These are phyloP conservation scores for Eueides isabella DNA, from an alignment of 1,140 invertebrate genomes.

Conservation along the genomic window DNA sequence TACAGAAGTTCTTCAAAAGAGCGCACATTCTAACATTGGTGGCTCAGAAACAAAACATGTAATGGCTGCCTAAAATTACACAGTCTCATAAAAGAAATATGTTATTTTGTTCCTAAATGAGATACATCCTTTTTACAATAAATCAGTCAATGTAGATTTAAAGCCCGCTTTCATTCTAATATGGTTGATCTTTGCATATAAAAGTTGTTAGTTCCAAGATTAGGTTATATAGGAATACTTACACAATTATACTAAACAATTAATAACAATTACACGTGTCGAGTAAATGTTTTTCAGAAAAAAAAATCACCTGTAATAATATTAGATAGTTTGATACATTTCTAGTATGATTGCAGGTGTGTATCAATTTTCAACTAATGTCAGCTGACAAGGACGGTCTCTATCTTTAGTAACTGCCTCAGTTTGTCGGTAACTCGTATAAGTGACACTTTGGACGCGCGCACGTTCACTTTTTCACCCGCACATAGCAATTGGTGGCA, in stretches of 20 bases:
- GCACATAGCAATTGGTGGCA: constrained; percentile 90
- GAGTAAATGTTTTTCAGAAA: neutral
- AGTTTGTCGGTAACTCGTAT: constrained; percentile 92
- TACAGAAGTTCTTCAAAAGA: constrained; percentile 49
- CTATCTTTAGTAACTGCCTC: constrained; percentile 86
- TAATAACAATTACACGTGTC: neutral
- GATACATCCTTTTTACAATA: constrained; percentile 67
- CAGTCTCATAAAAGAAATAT: constrained; percentile 74
- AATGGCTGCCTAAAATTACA: constrained; percentile 73
- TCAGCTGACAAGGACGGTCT: constrained; percentile 85
- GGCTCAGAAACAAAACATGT: constrained; percentile 49
- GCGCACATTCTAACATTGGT: constrained; percentile 40
- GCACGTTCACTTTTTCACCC: constrained; percentile 89
- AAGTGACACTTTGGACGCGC: constrained; percentile 90
- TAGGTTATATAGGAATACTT: neutral
- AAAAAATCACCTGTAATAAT: neutral
- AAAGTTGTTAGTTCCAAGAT: too few relatives aligned
- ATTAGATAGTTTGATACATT: neutral
- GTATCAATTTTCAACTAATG: constrained; percentile 46
- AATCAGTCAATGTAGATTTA: constrained; percentile 63
- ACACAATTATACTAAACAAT: neutral
- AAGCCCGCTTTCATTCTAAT: constrained; percentile 46
- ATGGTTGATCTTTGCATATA: constrained; percentile 2
- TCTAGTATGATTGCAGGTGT: neutral
- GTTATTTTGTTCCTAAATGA: constrained; percentile 74